These are phyloP conservation scores for Adelges cooleyi DNA, from an alignment of 1,140 invertebrate species.

Conservation along the genomic window DNA sequence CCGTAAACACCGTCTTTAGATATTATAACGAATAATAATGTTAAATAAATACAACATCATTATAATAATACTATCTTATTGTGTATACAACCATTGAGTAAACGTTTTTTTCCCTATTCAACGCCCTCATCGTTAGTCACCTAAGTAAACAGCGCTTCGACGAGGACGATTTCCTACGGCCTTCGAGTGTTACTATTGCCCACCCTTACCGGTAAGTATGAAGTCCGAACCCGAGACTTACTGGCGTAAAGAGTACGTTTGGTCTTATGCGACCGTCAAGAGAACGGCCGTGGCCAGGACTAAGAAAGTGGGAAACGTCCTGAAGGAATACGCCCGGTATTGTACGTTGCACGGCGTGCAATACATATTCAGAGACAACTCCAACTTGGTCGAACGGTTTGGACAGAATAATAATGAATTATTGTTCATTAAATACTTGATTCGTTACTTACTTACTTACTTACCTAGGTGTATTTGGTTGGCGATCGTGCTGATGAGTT, in stretches of 20 bases:
- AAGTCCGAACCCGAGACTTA: background rate
- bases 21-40: slow-evolving; percentile 2
- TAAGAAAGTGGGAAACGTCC: slow-evolving; percentile 6
- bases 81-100: too few relatives aligned
- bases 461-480: slow-evolving; percentile 30
- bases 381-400: slow-evolving; percentile 32
- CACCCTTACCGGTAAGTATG: too few relatives aligned
- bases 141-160: too few relatives aligned
- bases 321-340: slow-evolving; percentile 32
- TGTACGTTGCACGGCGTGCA: slow-evolving; percentile 34
- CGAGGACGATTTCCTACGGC: too few relatives aligned
- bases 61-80: too few relatives aligned
- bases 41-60: too few relatives aligned
- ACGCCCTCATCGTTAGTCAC: too few relatives aligned
- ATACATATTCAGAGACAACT: slow-evolving; percentile 33
- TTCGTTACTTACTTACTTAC: too few relatives aligned
- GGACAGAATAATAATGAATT: background rate
- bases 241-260: slow-evolving; percentile 9
- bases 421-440: background rate
- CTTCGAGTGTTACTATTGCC: too few relatives aligned
- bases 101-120: too few relatives aligned
- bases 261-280: slow-evolving; percentile 3
- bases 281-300: background rate
- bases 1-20: background rate
- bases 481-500: slow-evolving; percentile 30